Evolutionary conservation across 1,140 invertebrate species (phyloP).

Genomic region (Cherax quadricarinatus): DNA sequence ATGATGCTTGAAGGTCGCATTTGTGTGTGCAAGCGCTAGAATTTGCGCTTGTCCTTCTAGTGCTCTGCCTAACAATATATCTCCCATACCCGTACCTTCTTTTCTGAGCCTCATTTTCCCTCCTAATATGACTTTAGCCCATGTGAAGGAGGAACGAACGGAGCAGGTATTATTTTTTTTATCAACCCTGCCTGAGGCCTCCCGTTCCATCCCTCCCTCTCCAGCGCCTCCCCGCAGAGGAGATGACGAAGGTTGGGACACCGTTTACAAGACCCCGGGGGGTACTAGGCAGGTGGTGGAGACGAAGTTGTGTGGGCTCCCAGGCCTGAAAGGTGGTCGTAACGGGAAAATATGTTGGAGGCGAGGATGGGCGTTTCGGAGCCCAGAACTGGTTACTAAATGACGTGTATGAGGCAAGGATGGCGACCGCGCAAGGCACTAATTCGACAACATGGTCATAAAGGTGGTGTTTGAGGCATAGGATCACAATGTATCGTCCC

Average conservation of each 20-base stretch:
- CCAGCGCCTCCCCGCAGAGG: conserved; percentile 20
- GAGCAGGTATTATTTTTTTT: conserved; percentile 20
- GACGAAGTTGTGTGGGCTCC: not conserved
- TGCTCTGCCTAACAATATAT: not conserved
- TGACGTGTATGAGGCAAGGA: not conserved
- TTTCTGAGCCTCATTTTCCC: conserved; percentile 19
- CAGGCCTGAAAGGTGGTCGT: not conserved
- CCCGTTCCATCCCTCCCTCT: not conserved
- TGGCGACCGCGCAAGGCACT: not conserved
- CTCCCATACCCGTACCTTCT: conserved; percentile 20
- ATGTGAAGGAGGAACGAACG: conserved; percentile 28
- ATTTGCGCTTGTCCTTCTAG: not conserved
- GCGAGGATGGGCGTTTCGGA: not conserved
- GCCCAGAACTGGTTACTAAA: no score
- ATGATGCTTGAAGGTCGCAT: not conserved
- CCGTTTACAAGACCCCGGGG: conserved; percentile 9
- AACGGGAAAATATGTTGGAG: not conserved
- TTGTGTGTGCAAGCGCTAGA: not conserved
- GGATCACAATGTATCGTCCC: no score
- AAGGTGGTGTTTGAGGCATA: no score
- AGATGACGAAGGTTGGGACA: conserved; percentile 12
- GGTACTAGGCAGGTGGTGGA: not conserved
- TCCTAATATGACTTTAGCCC: conserved; percentile 50
- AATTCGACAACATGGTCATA: no score
- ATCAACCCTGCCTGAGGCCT: conserved; percentile 20